Base-by-base conservation (phyloP, 2,888 invertebrate genomes). In the Tanypteryx hageni region DNA sequence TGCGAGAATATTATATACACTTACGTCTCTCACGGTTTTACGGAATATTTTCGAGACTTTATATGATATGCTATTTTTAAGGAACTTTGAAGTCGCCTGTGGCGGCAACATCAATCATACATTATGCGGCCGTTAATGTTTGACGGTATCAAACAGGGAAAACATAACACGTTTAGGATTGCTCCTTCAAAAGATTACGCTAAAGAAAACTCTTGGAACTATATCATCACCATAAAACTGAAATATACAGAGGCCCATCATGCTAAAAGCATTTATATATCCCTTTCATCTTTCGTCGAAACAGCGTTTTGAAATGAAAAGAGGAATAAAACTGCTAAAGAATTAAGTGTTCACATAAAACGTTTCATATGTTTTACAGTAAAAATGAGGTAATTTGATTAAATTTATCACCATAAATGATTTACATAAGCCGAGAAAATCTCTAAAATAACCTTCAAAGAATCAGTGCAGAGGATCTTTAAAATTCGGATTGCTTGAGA, bases 81-180 rank as follows among this genome's bases (percentile, higher is more conserved):
- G 64, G 16, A 64, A 13, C 89, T 89, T 89, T 89, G 89, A 89
- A 89, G 89, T 89, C n/a, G 10, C n/a, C 44, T 18, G 68, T 64
- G 64, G 89, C 64, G 68, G 68, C 61, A 64, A 89, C 64, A 89
- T 89, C 89, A 89, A 68, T 89, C 64, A 89, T 64, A 89, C 64
- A 89, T 89, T 89, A 44, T 44, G 14, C 64, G 89, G 64, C 31
- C 89, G 64, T 89, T 64, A 89, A 68, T 89, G 89, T 44, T 89
- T 18, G 56, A n/a, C 31, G n/a, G 89, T 64, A 89, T 89, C 13
- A 89, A 44, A 89, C 31, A 16, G 31, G 18, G 61, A 31, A 64
- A 61, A n/a, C 64, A 68, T 64, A 89, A 89, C 68, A 18, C 89
- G 16, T 68, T 68, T 44, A 31, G n/a, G 64, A 89, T 44, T 13